Evolutionary conservation across 2,888 invertebrate species (phyloP).

Genomic region (Iphiclides podalirius): DNA sequence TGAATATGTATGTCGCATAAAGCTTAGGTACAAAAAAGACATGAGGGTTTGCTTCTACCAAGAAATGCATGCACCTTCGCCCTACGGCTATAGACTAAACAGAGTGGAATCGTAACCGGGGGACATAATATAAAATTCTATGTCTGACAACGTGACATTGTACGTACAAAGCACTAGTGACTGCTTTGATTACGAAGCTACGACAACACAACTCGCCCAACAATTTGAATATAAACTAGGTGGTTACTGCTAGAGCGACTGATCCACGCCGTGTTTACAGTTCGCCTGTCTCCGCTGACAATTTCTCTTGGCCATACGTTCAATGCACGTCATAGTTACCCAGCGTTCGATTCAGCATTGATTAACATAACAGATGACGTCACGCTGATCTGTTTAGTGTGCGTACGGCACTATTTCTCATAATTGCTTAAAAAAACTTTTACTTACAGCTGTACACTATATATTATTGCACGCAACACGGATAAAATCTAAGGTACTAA

Average conservation of each 20-base stretch:
- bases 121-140: slow-evolving; percentile 24
- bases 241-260: slow-evolving; percentile 32
- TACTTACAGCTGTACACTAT: no score
- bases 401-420: no score
- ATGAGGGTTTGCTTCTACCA: background rate
- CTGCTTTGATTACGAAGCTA: slow-evolving; percentile 26
- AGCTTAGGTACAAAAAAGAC: background rate
- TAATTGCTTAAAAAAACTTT: no score
- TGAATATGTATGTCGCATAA: no score
- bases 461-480: no score
- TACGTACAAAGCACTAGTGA: slow-evolving; percentile 21
- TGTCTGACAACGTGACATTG: slow-evolving; percentile 17
- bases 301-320: slow-evolving; percentile 20
- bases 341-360: slow-evolving; percentile 13
- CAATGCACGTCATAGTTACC: background rate
- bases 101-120: slow-evolving; percentile 7
- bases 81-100: slow-evolving; percentile 29
- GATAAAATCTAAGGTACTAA: no score
- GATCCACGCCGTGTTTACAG: slow-evolving; percentile 37
- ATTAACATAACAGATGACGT: slow-evolving; percentile 11
- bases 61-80: slow-evolving; percentile 2
- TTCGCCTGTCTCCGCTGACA: slow-evolving; percentile 23
- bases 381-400: background rate
- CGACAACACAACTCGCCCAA: slow-evolving; percentile 27
- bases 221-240: slow-evolving; percentile 64